phyloP scores from a whole-genome alignment of 2,888 invertebrate genomes.

The Sarcophaga caerulescens region DNA sequence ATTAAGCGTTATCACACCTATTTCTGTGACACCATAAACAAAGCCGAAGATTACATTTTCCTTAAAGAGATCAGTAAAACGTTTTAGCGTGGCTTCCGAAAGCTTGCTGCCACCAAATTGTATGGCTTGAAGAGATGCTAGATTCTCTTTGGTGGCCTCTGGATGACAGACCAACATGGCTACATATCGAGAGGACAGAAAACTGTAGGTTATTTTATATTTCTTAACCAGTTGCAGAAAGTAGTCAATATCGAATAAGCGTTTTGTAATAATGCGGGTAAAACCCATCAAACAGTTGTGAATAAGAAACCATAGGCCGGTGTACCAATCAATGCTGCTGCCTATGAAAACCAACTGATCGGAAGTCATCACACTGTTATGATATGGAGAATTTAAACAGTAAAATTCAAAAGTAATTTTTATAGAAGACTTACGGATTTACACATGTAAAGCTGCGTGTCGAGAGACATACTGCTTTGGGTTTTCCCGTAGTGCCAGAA shows the following conservation, averaged over 20 bases:
- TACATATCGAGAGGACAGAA: conserved; percentile 72
- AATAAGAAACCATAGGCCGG: conserved; percentile 70
- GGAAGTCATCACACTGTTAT: neutral
- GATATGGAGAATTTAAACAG: neutral
- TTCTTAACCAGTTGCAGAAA: conserved; percentile 72
- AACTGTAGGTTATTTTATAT: conserved; percentile 70
- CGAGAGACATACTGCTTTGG: conserved; percentile 53
- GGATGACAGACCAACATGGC: conserved; percentile 68
- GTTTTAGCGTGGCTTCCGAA: conserved; percentile 61
- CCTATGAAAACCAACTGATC: conserved; percentile 23
- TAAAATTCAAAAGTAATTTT: neutral
- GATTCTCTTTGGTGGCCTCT: conserved; percentile 61
- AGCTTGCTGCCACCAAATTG: conserved; percentile 70
- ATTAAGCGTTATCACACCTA: conserved; percentile 66
- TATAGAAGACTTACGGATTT: conserved; percentile 27
- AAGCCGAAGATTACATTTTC: conserved; percentile 63
- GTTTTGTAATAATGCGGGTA: conserved; percentile 72
- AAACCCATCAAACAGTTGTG: conserved; percentile 66
- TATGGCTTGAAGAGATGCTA: conserved; percentile 63
- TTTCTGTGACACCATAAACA: conserved; percentile 75
- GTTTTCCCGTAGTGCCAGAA: conserved; percentile 59
- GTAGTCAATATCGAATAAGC: conserved; percentile 70
- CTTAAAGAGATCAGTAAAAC: conserved; percentile 38
- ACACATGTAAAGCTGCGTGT: neutral
- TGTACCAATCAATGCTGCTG: conserved; percentile 73